These are phyloP conservation scores for Philonicus albiceps DNA, from an alignment of 2,888 invertebrate species.

Conservation along the genomic window DNA sequence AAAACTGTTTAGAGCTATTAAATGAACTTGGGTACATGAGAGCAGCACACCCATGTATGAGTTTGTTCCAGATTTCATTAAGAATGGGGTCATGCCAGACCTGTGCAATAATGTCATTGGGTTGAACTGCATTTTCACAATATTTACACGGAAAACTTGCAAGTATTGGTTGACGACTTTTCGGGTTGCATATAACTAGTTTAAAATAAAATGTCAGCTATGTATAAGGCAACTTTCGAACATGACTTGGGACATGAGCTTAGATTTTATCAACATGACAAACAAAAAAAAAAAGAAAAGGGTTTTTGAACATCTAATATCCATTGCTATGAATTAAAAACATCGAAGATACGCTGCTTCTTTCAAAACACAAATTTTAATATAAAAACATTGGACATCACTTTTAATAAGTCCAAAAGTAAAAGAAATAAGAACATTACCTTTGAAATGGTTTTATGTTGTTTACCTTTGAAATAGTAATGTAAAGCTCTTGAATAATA, in stretches of 20 bases:
- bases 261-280: background rate
- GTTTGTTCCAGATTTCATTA: conserved; percentile 47
- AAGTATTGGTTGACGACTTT: background rate
- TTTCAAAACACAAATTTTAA: background rate
- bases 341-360: background rate
- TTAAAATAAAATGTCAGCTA: background rate
- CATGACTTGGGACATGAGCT: background rate
- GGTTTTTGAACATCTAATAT: background rate
- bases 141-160: background rate
- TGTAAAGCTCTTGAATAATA: too few species aligned
- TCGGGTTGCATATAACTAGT: background rate
- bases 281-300: background rate
- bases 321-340: background rate
- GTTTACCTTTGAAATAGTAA: too few species aligned
- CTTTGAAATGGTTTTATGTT: too few species aligned
- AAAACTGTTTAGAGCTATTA: background rate
- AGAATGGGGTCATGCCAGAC: conserved; percentile 46
- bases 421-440: too few species aligned
- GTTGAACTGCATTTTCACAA: conserved; percentile 18
- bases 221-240: background rate
- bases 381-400: background rate
- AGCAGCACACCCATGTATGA: conserved; percentile 24
- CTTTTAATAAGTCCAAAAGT: background rate
- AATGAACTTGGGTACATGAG: conserved; percentile 43
- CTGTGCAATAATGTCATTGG: conserved; percentile 44